Evolutionary conservation across 2,888 invertebrate species (phyloP).

Genomic region (Drosophila kambysellisi): DNA sequence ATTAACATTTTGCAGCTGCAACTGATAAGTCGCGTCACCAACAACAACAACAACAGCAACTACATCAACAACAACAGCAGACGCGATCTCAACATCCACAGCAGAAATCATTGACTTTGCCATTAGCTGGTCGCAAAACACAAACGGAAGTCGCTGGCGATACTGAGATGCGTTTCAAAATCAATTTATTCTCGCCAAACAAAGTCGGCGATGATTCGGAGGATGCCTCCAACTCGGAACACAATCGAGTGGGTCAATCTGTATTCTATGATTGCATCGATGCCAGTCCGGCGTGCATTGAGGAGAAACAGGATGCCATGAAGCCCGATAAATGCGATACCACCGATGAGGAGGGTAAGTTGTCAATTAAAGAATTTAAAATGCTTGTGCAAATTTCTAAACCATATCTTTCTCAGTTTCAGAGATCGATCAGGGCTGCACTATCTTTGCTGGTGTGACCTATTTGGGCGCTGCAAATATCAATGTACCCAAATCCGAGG

Average conservation of each 20-base stretch:
- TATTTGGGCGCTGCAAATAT: conserved; percentile 97
- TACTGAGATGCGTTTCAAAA: conserved; percentile 62
- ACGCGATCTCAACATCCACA: conserved; percentile 33
- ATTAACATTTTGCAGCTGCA: conserved; percentile 64
- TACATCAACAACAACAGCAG: conserved; percentile 21
- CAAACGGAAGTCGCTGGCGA: conserved; percentile 56
- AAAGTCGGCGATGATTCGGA: conserved; percentile 70
- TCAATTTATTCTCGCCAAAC: conserved; percentile 65
- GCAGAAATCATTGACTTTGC: conserved; percentile 82
- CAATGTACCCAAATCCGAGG: conserved; percentile 95
- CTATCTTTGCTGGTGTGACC: conserved; percentile 96
- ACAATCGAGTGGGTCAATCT: conserved; percentile 85
- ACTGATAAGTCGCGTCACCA: conserved; percentile 63
- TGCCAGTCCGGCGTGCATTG: conserved; percentile 82
- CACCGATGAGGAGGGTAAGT: conserved; percentile 90
- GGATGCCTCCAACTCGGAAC: conserved; percentile 79
- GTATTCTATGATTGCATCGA: conserved; percentile 85
- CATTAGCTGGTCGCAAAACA: conserved; percentile 71
- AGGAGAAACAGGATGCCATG: conserved; percentile 92
- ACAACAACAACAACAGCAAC: conserved; percentile 21
- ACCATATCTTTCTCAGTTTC: conserved; percentile 86
- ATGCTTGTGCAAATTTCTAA: not conserved
- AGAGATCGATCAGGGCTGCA: conserved; percentile 94
- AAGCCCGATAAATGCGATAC: conserved; percentile 90
- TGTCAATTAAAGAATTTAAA: not conserved